Percentiles rank a stretch among this genome's conserved stretches.
Evolutionary conservation across 1,140 invertebrate species (phyloP).

Genomic region (Trichogramma pretiosum): DNA sequence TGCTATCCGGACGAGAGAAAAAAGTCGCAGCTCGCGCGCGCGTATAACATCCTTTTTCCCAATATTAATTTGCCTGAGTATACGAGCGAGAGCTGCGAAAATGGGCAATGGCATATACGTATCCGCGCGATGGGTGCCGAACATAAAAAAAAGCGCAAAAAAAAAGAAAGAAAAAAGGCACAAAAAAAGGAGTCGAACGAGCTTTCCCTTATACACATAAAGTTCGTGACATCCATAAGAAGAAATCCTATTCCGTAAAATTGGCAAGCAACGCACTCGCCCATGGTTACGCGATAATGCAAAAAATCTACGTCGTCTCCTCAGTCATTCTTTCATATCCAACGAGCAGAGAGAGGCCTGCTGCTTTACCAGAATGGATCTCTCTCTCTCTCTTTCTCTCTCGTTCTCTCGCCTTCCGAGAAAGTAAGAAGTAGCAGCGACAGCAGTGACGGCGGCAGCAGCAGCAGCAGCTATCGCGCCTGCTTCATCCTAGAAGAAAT

Average conservation of each 20-base stretch:
- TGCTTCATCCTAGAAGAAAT: conserved; percentile 34
- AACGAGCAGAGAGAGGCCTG: too few species aligned
- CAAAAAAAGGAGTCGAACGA: conserved; percentile 12
- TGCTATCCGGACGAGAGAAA: too few species aligned
- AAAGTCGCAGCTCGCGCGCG: not conserved
- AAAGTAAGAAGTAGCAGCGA: conserved; percentile 3
- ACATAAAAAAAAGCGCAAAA: not conserved
- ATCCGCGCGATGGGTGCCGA: not conserved
- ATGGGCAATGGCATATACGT: not conserved
- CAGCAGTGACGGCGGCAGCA: too few species aligned
- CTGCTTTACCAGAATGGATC: too few species aligned
- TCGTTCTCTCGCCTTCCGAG: not conserved
- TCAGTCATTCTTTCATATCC: conserved; percentile 13
- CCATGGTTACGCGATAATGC: conserved; percentile 28
- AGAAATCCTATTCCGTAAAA: conserved; percentile 28
- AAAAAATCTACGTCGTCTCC: conserved; percentile 21
- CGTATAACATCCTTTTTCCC: not conserved
- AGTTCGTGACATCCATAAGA: conserved; percentile 23
- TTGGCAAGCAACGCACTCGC: conserved; percentile 27
- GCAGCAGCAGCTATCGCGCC: conserved; percentile 15
- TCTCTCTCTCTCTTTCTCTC: not conserved
- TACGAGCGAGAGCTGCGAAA: too few species aligned
- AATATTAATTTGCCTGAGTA: conserved; percentile 14
- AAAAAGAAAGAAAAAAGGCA: not conserved
- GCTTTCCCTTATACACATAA: conserved; percentile 6